Evolutionary conservation across 2,113 vertebrate genomes (phyloP).

Genomic region (Hemicordylus capensis): DNA sequence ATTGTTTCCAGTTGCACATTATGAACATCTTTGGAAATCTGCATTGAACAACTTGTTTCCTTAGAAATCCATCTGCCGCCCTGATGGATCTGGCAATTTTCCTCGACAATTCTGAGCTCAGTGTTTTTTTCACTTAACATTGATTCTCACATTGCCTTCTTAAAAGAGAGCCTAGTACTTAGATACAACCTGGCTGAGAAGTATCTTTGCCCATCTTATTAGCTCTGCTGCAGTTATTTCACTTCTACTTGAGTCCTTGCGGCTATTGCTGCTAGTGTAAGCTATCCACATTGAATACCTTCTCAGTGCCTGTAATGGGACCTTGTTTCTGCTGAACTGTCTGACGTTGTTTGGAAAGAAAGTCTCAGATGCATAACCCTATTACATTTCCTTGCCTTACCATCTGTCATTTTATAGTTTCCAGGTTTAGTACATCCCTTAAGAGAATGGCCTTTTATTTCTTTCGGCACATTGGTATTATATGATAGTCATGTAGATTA

Average conservation of each 20-base stretch:
- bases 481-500: not conserved
- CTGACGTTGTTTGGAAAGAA: slow-evolving; percentile 20
- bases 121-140: slow-evolving; percentile 2
- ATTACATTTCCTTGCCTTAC: slow-evolving; percentile 6
- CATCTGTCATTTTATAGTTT: slow-evolving; percentile 25
- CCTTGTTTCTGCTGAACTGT: slow-evolving; percentile 39
- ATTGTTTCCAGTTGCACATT: slow-evolving; percentile 13
- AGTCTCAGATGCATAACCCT: slow-evolving; percentile 17
- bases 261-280: not conserved
- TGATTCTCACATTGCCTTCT: not conserved
- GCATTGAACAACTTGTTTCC: not conserved
- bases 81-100: slow-evolving; percentile 30
- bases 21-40: slow-evolving; percentile 28
- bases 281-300: not conserved
- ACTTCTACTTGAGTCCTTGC: not conserved
- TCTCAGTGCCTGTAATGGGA: not conserved
- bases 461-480: not conserved
- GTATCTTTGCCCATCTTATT: not conserved
- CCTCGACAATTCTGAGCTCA: not conserved
- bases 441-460: not conserved
- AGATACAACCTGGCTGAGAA: not conserved
- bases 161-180: slow-evolving; percentile 9
- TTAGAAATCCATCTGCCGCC: not conserved
- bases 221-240: not conserved
- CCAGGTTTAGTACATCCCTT: slow-evolving; percentile 7